Conservation (phyloP, 2,113 vertebrate species). For the Cyanoliseus patagonus region DNA sequence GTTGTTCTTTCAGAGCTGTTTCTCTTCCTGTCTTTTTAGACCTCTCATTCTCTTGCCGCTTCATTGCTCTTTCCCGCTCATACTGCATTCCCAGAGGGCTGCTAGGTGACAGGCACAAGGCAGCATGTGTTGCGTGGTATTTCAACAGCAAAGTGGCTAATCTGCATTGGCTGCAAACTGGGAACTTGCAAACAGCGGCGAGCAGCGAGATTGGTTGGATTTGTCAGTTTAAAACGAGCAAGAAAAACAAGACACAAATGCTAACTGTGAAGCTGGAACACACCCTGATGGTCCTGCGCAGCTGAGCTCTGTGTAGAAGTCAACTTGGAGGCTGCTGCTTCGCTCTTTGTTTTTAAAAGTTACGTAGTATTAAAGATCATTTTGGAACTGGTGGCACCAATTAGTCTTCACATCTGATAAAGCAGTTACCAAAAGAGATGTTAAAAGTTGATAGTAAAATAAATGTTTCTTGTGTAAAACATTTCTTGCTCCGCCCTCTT, state of each 20-base stretch:
- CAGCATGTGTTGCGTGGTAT: slow-evolving; percentile 33
- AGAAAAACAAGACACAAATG: background rate
- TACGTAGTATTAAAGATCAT: background rate
- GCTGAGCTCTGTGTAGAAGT: background rate
- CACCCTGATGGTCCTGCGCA: background rate
- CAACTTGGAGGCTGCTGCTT: background rate
- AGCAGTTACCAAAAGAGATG: background rate
- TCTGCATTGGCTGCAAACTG: background rate
- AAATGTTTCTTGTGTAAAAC: background rate
- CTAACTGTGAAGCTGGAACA: background rate
- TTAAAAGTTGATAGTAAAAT: background rate
- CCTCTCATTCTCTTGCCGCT: slow-evolving; percentile 26
- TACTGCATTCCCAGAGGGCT: slow-evolving; percentile 54
- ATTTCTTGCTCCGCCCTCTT: background rate
- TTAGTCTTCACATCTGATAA: background rate
- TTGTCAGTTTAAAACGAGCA: background rate
- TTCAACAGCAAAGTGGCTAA: slow-evolving; percentile 48
- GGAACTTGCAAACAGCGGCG: background rate
- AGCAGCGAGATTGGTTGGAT: background rate
- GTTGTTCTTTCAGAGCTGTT: background rate
- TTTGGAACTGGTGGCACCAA: background rate
- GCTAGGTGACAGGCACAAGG: slow-evolving; percentile 61
- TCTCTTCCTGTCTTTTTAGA: slow-evolving; percentile 35
- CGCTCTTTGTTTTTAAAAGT: background rate
- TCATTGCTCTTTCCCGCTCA: slow-evolving; percentile 26